phyloP scores from a whole-genome alignment of 1,140 invertebrate genomes.

The Leptonema lineaticorne region DNA sequence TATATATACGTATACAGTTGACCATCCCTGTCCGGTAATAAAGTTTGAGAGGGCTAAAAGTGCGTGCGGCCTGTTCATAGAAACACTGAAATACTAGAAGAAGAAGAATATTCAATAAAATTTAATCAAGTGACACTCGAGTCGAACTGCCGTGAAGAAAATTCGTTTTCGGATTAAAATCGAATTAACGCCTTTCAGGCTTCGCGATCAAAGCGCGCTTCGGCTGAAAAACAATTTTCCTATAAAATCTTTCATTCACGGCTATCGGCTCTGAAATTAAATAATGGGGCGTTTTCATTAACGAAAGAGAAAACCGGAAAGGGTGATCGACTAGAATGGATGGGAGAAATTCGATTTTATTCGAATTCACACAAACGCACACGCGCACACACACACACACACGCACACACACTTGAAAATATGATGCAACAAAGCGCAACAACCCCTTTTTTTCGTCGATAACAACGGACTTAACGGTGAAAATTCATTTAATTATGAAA shows the following conservation, averaged over 20 bases:
- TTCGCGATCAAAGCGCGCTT: constrained; percentile 1
- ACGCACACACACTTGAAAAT: not conserved
- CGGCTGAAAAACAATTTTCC: constrained; percentile 11
- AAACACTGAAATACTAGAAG: too few relatives aligned
- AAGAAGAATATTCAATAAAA: not conserved
- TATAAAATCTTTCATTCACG: constrained; percentile 1
- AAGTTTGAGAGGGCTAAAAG: too few relatives aligned
- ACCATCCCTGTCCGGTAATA: too few relatives aligned
- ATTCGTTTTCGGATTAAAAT: constrained; percentile 2
- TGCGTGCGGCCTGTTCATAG: too few relatives aligned
- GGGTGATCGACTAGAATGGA: not conserved
- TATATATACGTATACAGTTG: too few relatives aligned
- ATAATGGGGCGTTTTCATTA: constrained; percentile 18
- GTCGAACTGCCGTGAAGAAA: too few relatives aligned
- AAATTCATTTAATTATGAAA: constrained; percentile 34
- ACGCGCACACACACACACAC: too few relatives aligned
- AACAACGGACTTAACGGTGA: constrained; percentile 7
- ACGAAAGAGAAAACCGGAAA: not conserved
- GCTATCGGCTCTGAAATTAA: constrained; percentile 5
- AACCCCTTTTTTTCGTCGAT: constrained; percentile 22
- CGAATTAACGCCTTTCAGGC: constrained; percentile 17
- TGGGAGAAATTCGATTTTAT: too few relatives aligned
- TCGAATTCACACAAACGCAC: too few relatives aligned
- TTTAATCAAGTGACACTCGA: constrained; percentile 15
- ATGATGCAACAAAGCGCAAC: constrained; percentile 6